phyloP scores from a whole-genome alignment of 1,140 invertebrate genomes.

The Bombus pascuorum region DNA sequence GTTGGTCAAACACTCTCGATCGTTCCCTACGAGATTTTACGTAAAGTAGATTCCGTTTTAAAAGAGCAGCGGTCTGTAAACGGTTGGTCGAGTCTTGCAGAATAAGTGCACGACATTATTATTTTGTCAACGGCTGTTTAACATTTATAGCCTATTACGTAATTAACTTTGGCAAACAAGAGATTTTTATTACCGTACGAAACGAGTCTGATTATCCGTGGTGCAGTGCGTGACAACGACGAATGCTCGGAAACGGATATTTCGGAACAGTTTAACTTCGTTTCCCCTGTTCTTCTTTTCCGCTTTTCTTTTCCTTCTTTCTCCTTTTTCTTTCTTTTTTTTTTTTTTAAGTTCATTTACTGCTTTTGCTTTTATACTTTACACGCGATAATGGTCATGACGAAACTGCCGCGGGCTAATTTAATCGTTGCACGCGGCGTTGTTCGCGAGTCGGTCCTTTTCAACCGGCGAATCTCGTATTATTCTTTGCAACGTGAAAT shows the following conservation, averaged over 20 bases:
- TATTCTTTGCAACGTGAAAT: slow-evolving; percentile 11
- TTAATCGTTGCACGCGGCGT: slow-evolving; percentile 13
- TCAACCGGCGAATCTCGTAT: not conserved
- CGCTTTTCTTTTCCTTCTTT: not conserved
- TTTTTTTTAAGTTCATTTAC: not conserved
- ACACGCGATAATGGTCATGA: not conserved
- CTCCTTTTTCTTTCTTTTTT: too few species aligned
- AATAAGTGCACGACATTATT: not conserved
- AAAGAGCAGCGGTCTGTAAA: not conserved
- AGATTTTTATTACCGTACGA: slow-evolving; percentile 9
- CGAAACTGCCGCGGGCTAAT: slow-evolving; percentile 5
- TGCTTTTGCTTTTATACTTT: too few species aligned
- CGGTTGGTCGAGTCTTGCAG: too few species aligned
- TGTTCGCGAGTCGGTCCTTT: not conserved
- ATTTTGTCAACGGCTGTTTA: not conserved
- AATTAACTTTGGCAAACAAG: slow-evolving; percentile 15
- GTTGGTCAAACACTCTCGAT: not conserved
- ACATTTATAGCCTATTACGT: slow-evolving; percentile 14
- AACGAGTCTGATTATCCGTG: not conserved
- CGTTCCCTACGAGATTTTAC: too few species aligned
- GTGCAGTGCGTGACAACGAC: not conserved
- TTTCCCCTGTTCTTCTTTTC: not conserved
- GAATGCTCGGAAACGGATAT: slow-evolving; percentile 19
- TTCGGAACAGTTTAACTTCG: slow-evolving; percentile 25
- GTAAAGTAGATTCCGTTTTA: too few species aligned